Conservation (phyloP, 2,113 vertebrate species). For the Ciconia maguari region DNA sequence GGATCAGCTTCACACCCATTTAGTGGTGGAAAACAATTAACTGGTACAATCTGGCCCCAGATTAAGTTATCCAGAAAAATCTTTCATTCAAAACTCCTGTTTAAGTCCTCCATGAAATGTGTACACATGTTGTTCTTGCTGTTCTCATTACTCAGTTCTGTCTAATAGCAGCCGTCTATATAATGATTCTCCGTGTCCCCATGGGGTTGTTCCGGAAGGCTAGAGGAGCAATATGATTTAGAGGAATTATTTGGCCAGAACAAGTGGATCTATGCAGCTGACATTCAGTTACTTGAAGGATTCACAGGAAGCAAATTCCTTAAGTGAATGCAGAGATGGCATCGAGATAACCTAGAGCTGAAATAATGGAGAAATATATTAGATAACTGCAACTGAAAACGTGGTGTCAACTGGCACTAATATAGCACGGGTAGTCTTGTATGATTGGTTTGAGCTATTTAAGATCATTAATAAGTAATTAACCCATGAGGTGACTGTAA, state of each 20-base stretch:
- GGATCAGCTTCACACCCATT: not conserved
- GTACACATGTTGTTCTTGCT: not conserved
- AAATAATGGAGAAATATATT: not conserved
- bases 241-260: not conserved
- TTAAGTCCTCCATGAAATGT: not conserved
- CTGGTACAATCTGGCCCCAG: not conserved
- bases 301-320: not conserved
- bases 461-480: constrained; percentile 12
- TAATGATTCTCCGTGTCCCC: not conserved
- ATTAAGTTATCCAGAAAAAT: not conserved
- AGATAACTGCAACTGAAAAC: not conserved
- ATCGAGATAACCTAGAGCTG: not conserved
- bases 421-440: not conserved
- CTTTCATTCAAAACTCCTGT: not conserved
- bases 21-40: not conserved
- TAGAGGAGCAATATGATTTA: not conserved
- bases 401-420: not conserved
- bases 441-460: not conserved
- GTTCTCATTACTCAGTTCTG: not conserved
- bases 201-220: not conserved
- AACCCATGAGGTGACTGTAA: constrained; percentile 2
- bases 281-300: not conserved
- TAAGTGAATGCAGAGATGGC: not conserved
- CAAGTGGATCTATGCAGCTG: not conserved
- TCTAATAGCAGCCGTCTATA: not conserved